Evolutionary conservation across 1,140 invertebrate genomes (phyloP).

Genomic region (Grapholita molesta): DNA sequence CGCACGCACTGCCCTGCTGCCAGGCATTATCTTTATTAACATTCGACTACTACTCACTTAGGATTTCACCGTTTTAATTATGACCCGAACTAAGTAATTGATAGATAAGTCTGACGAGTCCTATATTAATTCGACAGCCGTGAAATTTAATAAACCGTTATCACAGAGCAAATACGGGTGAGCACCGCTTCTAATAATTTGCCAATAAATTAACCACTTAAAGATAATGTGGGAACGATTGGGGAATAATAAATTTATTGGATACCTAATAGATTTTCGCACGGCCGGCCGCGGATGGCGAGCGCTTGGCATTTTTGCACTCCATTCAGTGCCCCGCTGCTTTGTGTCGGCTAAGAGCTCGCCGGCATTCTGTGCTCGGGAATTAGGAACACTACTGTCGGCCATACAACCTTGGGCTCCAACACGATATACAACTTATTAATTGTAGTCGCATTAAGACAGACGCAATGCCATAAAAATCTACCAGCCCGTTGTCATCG

Average conservation of each 20-base stretch:
- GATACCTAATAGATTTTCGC: slow-evolving; percentile 1
- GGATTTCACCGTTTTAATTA: slow-evolving; percentile 60
- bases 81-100: slow-evolving; percentile 42
- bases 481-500: neutral
- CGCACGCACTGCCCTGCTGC: slow-evolving; percentile 42
- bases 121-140: slow-evolving; percentile 51
- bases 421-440: neutral
- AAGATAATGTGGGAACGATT: slow-evolving; percentile 37
- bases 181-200: slow-evolving; percentile 43
- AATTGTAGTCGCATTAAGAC: neutral
- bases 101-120: slow-evolving; percentile 43
- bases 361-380: neutral
- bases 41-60: slow-evolving; percentile 38
- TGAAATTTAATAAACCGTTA: slow-evolving; percentile 70
- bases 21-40: slow-evolving; percentile 65
- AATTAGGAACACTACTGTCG: neutral
- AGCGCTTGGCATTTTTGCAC: slow-evolving; percentile 1
- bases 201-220: slow-evolving; percentile 50
- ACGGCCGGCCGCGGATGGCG: neutral
- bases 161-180: slow-evolving; percentile 53
- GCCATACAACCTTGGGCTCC: neutral
- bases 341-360: neutral
- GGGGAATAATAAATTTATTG: slow-evolving; percentile 35
- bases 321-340: slow-evolving; percentile 1
- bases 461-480: neutral